A percentile compares a stretch with the other conserved stretches of the same genome.
phyloP scores from a whole-genome alignment of 2,797 vertebrate genomes.

The Artibeus lituratus region DNA sequence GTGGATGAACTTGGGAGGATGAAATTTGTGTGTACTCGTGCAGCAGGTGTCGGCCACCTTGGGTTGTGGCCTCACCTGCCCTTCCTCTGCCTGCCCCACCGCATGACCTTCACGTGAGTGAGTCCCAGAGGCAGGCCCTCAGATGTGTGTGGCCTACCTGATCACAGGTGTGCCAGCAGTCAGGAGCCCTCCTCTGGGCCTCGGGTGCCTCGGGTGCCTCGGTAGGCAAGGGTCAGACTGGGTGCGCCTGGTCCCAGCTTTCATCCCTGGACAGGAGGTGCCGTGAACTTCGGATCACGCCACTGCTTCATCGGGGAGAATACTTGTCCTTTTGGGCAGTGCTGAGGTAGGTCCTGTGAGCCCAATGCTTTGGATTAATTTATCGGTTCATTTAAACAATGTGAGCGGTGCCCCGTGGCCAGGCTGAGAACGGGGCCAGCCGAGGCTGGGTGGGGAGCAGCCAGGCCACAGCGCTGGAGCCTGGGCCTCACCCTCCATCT shows the following conservation, averaged over 20 bases:
- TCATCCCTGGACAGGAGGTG: not conserved
- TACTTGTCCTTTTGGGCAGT: not conserved
- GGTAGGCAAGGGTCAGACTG: not conserved
- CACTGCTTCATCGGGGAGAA: not conserved
- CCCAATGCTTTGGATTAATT: not conserved
- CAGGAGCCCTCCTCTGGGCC: not conserved
- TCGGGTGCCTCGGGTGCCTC: not conserved
- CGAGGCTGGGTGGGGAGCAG: not conserved
- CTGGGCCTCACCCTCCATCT: fast-evolving
- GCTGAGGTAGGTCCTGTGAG: not conserved
- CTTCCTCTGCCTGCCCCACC: not conserved
- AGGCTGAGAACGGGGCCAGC: not conserved
- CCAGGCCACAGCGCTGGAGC: not conserved
- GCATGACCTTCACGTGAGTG: not conserved
- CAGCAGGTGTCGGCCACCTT: not conserved
- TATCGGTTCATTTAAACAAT: not conserved
- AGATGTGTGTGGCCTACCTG: fast-evolving
- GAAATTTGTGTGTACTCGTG: fast-evolving
- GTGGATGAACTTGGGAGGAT: not conserved
- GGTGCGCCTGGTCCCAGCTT: not conserved
- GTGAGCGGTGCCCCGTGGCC: not conserved
- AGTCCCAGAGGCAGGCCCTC: not conserved
- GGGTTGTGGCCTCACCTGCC: not conserved
- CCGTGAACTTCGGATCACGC: not conserved
- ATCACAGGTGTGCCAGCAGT: fast-evolving